Evolutionary conservation across 2,797 vertebrate genomes (phyloP).

Genomic region (Sebastes trivittatus): DNA sequence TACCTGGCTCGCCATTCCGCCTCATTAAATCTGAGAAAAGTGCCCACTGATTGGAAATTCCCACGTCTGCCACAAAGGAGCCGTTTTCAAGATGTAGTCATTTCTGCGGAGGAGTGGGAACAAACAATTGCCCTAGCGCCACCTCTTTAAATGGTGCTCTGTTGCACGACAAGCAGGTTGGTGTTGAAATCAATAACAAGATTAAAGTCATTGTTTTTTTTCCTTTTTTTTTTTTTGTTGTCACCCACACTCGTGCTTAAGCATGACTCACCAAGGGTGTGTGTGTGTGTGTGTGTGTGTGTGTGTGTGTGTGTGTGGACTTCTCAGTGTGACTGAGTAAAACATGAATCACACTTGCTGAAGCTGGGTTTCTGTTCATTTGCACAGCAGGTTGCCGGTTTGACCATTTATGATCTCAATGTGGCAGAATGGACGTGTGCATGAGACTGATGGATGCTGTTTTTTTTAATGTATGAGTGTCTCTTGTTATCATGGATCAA

Average conservation of each 20-base stretch:
- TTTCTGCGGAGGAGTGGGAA: constrained; percentile 32
- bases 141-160: constrained; percentile 42
- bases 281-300: background rate
- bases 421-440: background rate
- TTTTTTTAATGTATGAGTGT: background rate
- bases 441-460: background rate
- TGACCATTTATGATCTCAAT: background rate
- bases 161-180: constrained; percentile 43
- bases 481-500: background rate
- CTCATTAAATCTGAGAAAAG: constrained; percentile 19
- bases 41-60: constrained; percentile 14
- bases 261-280: constrained; percentile 42
- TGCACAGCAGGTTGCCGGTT: constrained; percentile 1
- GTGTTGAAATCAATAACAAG: constrained; percentile 55
- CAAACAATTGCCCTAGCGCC: constrained; percentile 25
- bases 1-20: constrained; percentile 19
- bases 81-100: constrained; percentile 25
- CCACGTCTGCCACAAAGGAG: constrained; percentile 10
- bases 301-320: background rate
- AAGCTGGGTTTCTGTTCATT: constrained; percentile 10
- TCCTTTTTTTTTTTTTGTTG: background rate
- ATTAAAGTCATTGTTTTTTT: constrained; percentile 38
- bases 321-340: constrained; percentile 28
- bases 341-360: constrained; percentile 48
- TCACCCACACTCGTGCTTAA: constrained; percentile 58